Evolutionary conservation across 2,113 vertebrate species (phyloP).

Genomic region (Lasiurus borealis): DNA sequence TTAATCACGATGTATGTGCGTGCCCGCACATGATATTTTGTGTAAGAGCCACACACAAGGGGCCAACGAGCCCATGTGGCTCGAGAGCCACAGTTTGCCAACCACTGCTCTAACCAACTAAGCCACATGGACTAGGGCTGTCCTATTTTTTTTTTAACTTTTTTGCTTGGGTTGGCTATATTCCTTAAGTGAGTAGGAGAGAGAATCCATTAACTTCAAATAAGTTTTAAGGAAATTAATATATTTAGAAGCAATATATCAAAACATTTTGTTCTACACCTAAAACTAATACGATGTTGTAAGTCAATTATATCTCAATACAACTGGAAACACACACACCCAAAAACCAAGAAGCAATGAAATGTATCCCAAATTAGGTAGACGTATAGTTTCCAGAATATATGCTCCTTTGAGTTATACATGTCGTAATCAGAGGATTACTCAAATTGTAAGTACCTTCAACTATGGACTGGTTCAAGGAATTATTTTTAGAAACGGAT

Average conservation of each 20-base stretch:
- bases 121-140: not conserved
- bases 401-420: not conserved
- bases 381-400: not conserved
- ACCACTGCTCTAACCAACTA: not conserved
- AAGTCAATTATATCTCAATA: not conserved
- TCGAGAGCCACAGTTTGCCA: too few relatives aligned
- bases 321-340: not conserved
- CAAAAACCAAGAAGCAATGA: not conserved
- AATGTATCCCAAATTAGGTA: not conserved
- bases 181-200: not conserved
- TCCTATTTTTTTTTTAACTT: not conserved
- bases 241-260: not conserved
- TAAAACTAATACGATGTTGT: not conserved
- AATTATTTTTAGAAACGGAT: not conserved
- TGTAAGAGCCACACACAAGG: too few relatives aligned
- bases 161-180: not conserved
- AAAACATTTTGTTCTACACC: not conserved
- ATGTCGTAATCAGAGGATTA: not conserved
- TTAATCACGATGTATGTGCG: too few relatives aligned
- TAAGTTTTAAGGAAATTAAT: conserved; percentile 11
- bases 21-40: too few relatives aligned
- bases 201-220: not conserved
- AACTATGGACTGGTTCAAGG: not conserved
- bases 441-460: not conserved
- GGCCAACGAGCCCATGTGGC: too few relatives aligned